Conservation (phyloP, 2,113 vertebrate species). For the Semicossyphus pulcher region DNA sequence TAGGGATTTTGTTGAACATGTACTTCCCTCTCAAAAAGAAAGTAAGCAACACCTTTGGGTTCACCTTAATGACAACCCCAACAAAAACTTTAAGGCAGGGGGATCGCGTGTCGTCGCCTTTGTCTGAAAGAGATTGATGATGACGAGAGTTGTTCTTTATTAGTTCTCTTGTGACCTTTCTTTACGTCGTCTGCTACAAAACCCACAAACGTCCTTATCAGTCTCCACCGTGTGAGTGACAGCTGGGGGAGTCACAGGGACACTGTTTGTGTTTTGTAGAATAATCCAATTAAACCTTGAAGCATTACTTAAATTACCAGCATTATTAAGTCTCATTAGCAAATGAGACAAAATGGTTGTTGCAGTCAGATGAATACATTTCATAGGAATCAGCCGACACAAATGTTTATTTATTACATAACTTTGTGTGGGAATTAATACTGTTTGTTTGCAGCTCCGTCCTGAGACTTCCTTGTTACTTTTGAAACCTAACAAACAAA, state of each 20-base stretch:
- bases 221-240: too few species aligned
- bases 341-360: neutral
- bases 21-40: neutral
- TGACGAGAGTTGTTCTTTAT: neutral
- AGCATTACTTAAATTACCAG: neutral
- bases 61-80: neutral
- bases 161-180: neutral
- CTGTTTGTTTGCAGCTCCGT: neutral
- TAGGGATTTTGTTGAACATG: constrained; percentile 11
- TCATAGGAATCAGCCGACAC: too few species aligned
- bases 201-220: too few species aligned
- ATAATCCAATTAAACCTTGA: too few species aligned
- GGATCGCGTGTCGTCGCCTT: too few species aligned
- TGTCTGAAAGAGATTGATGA: neutral
- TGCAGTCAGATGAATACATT: neutral
- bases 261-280: too few species aligned
- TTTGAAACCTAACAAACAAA: neutral
- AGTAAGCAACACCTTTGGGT: neutral
- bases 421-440: neutral
- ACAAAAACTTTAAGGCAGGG: neutral
- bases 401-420: too few species aligned
- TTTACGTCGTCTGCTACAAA: too few species aligned
- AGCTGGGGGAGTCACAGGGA: too few species aligned
- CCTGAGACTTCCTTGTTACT: neutral
- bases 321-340: neutral